phyloP scores from a whole-genome alignment of 37 sponge, comb jelly and placozoan genomes.

The Hexactinellida sp. region DNA sequence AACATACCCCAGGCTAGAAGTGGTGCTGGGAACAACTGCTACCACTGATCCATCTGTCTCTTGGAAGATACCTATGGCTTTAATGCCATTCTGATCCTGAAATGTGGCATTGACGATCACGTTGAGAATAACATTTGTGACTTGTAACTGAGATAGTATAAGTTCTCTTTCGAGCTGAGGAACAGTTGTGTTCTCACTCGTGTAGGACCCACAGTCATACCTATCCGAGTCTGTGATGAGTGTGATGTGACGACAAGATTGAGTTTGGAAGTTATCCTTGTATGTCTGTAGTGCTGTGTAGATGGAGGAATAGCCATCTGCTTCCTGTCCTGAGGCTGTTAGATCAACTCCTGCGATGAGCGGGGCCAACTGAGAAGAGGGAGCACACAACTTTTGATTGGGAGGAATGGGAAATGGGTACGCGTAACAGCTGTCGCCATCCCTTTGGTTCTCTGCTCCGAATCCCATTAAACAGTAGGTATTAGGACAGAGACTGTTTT shows the following conservation, averaged over 20 bases:
- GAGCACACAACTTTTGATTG: not conserved
- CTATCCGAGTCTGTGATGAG: not conserved
- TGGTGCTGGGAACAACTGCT: not conserved
- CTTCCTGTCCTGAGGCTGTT: not conserved
- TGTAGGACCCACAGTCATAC: not conserved
- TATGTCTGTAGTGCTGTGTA: conserved; percentile 17
- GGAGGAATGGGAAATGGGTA: not conserved
- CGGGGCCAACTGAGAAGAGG: not conserved
- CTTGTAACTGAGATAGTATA: not conserved
- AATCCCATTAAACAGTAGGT: not conserved
- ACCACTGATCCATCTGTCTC: not conserved
- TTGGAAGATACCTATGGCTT: not conserved
- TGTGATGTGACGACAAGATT: conserved; percentile 15
- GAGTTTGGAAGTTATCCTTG: not conserved
- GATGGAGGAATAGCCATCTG: not conserved
- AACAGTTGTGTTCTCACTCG: not conserved
- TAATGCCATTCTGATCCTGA: not conserved
- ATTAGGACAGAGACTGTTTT: not conserved
- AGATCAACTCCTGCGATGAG: not conserved
- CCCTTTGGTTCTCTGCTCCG: not conserved
- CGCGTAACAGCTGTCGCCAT: not conserved
- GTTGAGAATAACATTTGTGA: not conserved
- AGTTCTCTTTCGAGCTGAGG: not conserved
- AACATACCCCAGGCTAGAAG: not conserved
- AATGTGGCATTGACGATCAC: conserved; percentile 4